Percentiles rank a stretch among this genome's conserved stretches.
Conservation (phyloP, 1,140 invertebrate genomes). For the Zaprionus camerounensis region DNA sequence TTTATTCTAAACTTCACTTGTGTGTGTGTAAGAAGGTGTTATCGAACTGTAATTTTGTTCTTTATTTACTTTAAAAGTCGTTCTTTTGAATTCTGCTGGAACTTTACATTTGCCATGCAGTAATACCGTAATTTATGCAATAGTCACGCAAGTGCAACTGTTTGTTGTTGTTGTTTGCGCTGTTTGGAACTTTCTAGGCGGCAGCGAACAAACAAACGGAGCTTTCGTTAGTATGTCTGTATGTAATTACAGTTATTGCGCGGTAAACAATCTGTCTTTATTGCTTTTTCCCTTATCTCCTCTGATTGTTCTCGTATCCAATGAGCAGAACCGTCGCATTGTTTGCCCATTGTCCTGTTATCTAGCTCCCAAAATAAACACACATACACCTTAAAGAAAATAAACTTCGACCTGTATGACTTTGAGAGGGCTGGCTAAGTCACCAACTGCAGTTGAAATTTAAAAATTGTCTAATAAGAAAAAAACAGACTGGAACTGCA, state of each 20-base stretch:
- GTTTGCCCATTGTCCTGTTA: slow-evolving; percentile 39
- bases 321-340: slow-evolving; percentile 26
- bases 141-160: slow-evolving; percentile 10
- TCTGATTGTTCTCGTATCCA: slow-evolving; percentile 18
- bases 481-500: slow-evolving; percentile 1
- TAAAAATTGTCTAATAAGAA: slow-evolving; percentile 12
- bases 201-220: slow-evolving; percentile 10
- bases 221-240: neutral
- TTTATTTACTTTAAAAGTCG: slow-evolving; percentile 20
- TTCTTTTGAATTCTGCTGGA: slow-evolving; percentile 34
- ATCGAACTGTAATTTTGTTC: slow-evolving; percentile 24
- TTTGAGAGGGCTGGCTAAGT: slow-evolving; percentile 20
- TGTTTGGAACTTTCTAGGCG: slow-evolving; percentile 38
- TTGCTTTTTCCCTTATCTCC: slow-evolving; percentile 32
- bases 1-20: neutral
- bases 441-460: slow-evolving; percentile 7
- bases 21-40: slow-evolving; percentile 18
- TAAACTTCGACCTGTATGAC: slow-evolving; percentile 31
- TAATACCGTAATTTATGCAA: slow-evolving; percentile 21
- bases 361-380: slow-evolving; percentile 40
- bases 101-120: slow-evolving; percentile 17
- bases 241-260: slow-evolving; percentile 35
- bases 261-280: slow-evolving; percentile 35
- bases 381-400: slow-evolving; percentile 8
- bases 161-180: neutral